phyloP scores from a whole-genome alignment of 2,113 vertebrate genomes.

The Onychorhynchus coronatus region DNA sequence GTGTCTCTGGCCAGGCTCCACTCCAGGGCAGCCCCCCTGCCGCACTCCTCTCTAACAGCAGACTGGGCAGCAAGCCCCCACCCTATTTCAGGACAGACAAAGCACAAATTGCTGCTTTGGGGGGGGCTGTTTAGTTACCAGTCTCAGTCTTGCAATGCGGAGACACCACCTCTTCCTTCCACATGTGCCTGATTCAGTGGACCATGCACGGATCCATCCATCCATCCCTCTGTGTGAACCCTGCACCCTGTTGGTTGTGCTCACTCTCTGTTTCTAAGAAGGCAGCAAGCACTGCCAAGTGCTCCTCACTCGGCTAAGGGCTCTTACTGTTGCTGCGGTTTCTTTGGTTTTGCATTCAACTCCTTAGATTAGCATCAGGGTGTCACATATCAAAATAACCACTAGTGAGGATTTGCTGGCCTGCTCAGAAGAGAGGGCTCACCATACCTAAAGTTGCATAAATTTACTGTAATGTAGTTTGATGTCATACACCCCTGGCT shows the following conservation, averaged over 20 bases:
- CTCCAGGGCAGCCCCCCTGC: neutral
- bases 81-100: neutral
- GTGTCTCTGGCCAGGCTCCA: accelerated
- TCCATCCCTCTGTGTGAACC: accelerated
- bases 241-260: neutral
- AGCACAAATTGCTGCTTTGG: neutral
- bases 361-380: slow-evolving; percentile 30
- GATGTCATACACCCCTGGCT: neutral
- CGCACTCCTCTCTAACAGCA: neutral
- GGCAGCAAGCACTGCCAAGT: neutral
- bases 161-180: neutral
- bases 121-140: neutral
- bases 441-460: neutral
- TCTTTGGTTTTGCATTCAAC: neutral
- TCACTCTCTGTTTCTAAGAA: neutral
- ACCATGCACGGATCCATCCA: accelerated
- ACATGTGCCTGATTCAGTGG: accelerated
- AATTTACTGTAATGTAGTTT: neutral
- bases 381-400: slow-evolving; percentile 60
- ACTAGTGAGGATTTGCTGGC: slow-evolving; percentile 5
- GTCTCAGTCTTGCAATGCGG: accelerated
- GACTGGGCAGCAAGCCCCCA: neutral
- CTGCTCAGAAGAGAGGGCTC: slow-evolving; percentile 14
- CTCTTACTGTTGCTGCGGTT: neutral
- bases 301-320: neutral